Evolutionary conservation across 2,888 invertebrate species (phyloP).

Genomic region (Dermolepida albohirtum): DNA sequence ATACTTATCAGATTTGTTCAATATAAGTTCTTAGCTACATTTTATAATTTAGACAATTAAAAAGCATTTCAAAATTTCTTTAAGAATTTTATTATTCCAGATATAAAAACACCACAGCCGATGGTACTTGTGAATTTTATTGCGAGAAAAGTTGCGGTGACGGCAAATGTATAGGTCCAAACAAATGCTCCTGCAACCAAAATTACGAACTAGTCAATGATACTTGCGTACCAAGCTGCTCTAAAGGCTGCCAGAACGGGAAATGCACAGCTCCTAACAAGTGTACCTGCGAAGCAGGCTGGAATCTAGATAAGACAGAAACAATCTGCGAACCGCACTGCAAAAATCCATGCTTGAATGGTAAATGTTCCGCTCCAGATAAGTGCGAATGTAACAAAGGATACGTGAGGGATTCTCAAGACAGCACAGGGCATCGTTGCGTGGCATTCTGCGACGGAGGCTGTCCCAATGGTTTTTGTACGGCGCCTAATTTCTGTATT

Average conservation of each 20-base stretch:
- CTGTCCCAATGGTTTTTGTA: slow-evolving; percentile 79
- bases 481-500: slow-evolving; percentile 79
- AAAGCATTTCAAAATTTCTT: too few species aligned
- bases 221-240: slow-evolving; percentile 61
- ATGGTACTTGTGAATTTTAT: slow-evolving; percentile 58
- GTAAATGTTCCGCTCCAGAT: slow-evolving; percentile 63
- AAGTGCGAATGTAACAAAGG: slow-evolving; percentile 64
- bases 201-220: slow-evolving; percentile 59
- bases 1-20: too few species aligned
- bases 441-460: slow-evolving; percentile 74
- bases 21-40: too few species aligned
- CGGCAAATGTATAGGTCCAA: slow-evolving; percentile 67
- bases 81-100: too few species aligned
- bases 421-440: slow-evolving; percentile 62
- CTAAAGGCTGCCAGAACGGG: slow-evolving; percentile 66
- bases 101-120: slow-evolving; percentile 53
- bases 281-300: slow-evolving; percentile 68
- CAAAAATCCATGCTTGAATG: slow-evolving; percentile 69
- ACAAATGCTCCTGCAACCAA: slow-evolving; percentile 66
- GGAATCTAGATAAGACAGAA: slow-evolving; percentile 60
- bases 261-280: slow-evolving; percentile 68
- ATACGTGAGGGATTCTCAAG: slow-evolving; percentile 60
- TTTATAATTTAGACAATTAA: too few species aligned
- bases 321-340: slow-evolving; percentile 64
- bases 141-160: slow-evolving; percentile 63